Evolutionary conservation across 2,797 vertebrate species (phyloP).

Genomic region (Coluber constrictor): DNA sequence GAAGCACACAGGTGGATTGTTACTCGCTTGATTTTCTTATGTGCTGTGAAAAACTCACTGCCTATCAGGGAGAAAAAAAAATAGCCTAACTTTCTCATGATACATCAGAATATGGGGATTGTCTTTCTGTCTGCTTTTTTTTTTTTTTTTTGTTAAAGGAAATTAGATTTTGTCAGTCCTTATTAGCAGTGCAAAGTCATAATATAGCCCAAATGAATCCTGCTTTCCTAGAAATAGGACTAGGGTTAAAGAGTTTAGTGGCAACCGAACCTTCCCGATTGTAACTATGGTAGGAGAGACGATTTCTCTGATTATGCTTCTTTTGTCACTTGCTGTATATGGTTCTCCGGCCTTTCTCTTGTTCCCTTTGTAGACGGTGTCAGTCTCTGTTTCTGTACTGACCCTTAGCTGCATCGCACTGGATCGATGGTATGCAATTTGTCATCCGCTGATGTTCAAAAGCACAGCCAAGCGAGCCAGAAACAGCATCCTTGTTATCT

Average conservation of each 20-base stretch:
- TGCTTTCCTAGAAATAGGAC: background rate
- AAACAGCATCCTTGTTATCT: slow-evolving; percentile 90
- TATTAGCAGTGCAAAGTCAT: background rate
- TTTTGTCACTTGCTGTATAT: background rate
- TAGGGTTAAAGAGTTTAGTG: background rate
- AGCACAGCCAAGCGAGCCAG: slow-evolving; percentile 92
- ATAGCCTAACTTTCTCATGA: background rate
- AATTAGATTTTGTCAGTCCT: background rate
- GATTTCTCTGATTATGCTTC: background rate
- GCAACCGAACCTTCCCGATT: background rate
- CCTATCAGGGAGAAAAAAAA: background rate
- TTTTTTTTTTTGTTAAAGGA: background rate
- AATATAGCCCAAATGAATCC: background rate
- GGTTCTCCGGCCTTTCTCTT: slow-evolving; percentile 28
- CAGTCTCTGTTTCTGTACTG: slow-evolving; percentile 93
- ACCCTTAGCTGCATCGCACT: slow-evolving; percentile 95
- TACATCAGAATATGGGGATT: background rate
- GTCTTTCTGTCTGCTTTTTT: background rate
- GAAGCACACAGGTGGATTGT: background rate
- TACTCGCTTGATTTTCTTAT: background rate
- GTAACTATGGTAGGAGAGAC: background rate
- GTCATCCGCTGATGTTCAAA: slow-evolving; percentile 97
- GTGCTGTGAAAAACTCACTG: background rate
- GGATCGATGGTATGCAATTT: slow-evolving; percentile 98
- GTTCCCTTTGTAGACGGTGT: slow-evolving; percentile 81